Conservation (phyloP, 2,888 invertebrate genomes). For the Acleris literana region DNA sequence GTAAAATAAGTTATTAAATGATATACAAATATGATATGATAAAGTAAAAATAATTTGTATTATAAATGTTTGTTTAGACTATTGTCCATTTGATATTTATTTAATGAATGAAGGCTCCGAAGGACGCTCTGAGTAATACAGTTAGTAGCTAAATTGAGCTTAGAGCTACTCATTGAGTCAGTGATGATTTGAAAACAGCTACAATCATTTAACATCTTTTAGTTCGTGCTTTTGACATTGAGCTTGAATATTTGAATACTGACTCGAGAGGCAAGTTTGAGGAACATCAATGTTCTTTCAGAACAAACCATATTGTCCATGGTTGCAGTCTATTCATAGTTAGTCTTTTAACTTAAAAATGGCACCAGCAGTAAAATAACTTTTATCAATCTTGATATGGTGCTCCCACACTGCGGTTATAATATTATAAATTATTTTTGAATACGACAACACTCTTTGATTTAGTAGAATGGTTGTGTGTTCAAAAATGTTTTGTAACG, state of each 20-base stretch:
- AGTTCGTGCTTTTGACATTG: not conserved
- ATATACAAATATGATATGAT: not conserved
- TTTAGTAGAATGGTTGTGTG: too few relatives aligned
- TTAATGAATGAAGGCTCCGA: not conserved
- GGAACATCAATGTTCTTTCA: slow-evolving; percentile 34
- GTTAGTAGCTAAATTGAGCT: slow-evolving; percentile 30
- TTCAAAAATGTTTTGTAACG: not conserved
- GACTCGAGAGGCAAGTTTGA: slow-evolving; percentile 34
- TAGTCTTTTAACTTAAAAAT: slow-evolving; percentile 27
- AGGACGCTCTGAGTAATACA: slow-evolving; percentile 23
- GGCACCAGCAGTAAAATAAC: slow-evolving; percentile 22
- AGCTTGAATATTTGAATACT: slow-evolving; percentile 6
- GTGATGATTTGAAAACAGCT: slow-evolving; percentile 8
- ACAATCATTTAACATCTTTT: not conserved
- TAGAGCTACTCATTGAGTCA: slow-evolving; percentile 23
- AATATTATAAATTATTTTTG: not conserved
- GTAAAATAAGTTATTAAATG: not conserved
- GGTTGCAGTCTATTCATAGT: slow-evolving; percentile 18
- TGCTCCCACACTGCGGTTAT: not conserved
- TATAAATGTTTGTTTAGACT: too few relatives aligned
- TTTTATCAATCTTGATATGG: not conserved
- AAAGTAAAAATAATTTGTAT: not conserved
- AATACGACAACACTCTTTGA: too few relatives aligned
- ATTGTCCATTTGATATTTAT: not conserved
- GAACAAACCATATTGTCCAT: slow-evolving; percentile 24